Evolutionary conservation across 2,113 vertebrate genomes (phyloP), one percentile per base, ranked within the genome.

Genomic region (Gymnogyps californianus): DNA sequence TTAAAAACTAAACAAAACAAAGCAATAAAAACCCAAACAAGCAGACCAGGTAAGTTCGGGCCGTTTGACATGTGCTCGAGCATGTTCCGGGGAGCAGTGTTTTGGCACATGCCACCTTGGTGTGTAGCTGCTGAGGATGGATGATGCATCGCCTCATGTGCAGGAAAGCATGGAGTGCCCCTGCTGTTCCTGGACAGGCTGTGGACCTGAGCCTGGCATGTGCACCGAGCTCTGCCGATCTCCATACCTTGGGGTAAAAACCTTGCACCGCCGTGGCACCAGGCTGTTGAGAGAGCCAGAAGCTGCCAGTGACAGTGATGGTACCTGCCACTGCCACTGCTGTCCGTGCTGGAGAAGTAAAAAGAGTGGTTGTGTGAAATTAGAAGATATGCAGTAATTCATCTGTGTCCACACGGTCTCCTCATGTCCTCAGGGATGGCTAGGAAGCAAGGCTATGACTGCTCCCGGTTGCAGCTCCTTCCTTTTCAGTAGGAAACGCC

Each of bases 231-330:
- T 67, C 59, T n/a, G 72, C 52, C 2, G 0, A 7, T 9, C 49
- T 8, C 58, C 2, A 1, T 1, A 8, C 59, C 47, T 21, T 0
- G 0, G 3, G 25, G 46, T 15, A 29, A 24, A 74, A 29, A 6
- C 6, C 26, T 4, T 1, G 51, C 52, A 72, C 10, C 7, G 11
- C 3, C 1, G 2, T 44, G 29, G 26, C 31, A 67, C 7, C 3
- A 7, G 52, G 44, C 47, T 64, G 20, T 1, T 1, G 6, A 42
- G 44, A 54, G 51, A 83, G 66, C 13, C 87, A 59, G 44, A 55
- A 80, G 52, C 61, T 76, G 82, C 28, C 38, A 4, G n/a, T 15
- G 87, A 1, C 17, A 40, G 69, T 1, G 42, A 3, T 1, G 7
- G 75, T 9, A 13, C 49, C 42, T 18, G 49, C 49, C 72, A 17